Percentiles rank a stretch among this genome's conserved stretches.
phyloP scores from a whole-genome alignment of 2,888 invertebrate genomes.

The Tryphoninae sp. region DNA sequence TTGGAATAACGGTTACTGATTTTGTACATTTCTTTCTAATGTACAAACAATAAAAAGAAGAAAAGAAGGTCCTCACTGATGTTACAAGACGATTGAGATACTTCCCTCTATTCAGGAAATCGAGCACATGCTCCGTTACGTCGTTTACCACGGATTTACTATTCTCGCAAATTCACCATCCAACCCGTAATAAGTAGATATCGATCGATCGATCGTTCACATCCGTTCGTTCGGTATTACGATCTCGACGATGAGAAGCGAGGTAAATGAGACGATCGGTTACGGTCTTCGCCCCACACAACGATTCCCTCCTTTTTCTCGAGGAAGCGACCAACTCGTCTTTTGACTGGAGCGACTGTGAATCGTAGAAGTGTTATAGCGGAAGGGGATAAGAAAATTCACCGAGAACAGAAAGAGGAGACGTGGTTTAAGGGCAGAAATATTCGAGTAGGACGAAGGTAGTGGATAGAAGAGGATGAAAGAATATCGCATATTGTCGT shows the following conservation, averaged over 20 bases:
- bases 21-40: neutral
- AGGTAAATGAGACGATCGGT: slow-evolving; percentile 53
- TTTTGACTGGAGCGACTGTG: slow-evolving; percentile 11
- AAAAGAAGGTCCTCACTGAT: slow-evolving; percentile 28
- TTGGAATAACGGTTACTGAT: neutral
- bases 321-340: slow-evolving; percentile 60
- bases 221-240: slow-evolving; percentile 48
- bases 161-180: slow-evolving; percentile 33
- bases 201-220: slow-evolving; percentile 55
- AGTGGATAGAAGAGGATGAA: slow-evolving; percentile 40
- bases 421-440: neutral
- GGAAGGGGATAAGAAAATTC: slow-evolving; percentile 71
- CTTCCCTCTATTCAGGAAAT: slow-evolving; percentile 40
- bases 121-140: slow-evolving; percentile 46
- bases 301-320: slow-evolving; percentile 64
- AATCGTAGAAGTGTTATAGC: slow-evolving; percentile 57
- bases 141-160: slow-evolving; percentile 55
- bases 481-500: slow-evolving; percentile 77
- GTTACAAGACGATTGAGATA: slow-evolving; percentile 42
- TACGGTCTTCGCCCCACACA: slow-evolving; percentile 50
- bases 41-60: neutral
- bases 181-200: slow-evolving; percentile 63
- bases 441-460: slow-evolving; percentile 59
- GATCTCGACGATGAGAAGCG: slow-evolving; percentile 47
- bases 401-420: slow-evolving; percentile 45